Percentiles rank a stretch among this genome's conserved stretches.
Evolutionary conservation across 2,797 vertebrate species (phyloP).

Genomic region (Spondyliosoma cantharus): DNA sequence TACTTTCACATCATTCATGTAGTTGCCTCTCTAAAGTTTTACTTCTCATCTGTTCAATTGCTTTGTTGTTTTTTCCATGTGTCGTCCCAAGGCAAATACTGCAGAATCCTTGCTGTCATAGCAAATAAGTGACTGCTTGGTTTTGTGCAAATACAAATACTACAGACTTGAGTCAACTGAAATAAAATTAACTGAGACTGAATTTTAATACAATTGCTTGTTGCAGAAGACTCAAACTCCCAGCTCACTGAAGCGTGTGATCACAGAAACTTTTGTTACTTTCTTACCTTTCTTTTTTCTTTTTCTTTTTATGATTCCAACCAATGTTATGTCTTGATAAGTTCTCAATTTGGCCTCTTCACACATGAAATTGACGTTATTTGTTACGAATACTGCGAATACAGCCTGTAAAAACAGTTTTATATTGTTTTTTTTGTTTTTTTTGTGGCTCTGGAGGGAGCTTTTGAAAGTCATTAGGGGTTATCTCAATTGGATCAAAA

Average conservation of each 20-base stretch:
- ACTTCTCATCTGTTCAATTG: background rate
- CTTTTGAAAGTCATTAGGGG: too few relatives aligned
- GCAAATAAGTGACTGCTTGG: constrained; percentile 21
- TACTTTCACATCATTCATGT: background rate
- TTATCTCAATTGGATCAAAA: background rate
- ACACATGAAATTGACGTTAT: too few relatives aligned
- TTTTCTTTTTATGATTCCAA: background rate
- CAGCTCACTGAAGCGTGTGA: background rate
- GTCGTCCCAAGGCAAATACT: constrained; percentile 11
- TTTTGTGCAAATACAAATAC: constrained; percentile 37
- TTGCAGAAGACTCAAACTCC: background rate
- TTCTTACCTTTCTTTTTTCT: too few relatives aligned
- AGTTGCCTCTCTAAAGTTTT: constrained; percentile 10
- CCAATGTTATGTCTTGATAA: background rate
- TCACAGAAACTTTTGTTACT: background rate
- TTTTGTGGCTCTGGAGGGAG: too few relatives aligned
- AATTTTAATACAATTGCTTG: constrained; percentile 2
- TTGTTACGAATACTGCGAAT: too few relatives aligned
- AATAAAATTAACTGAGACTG: constrained; percentile 15
- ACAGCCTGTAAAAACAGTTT: too few relatives aligned
- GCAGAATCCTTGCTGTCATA: constrained; percentile 9
- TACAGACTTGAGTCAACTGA: constrained; percentile 13
- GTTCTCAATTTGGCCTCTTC: background rate
- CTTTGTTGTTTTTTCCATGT: constrained; percentile 16
- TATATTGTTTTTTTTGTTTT: too few relatives aligned